phyloP scores from a whole-genome alignment of 2,888 invertebrate species.

The Heliconius ethilla region DNA sequence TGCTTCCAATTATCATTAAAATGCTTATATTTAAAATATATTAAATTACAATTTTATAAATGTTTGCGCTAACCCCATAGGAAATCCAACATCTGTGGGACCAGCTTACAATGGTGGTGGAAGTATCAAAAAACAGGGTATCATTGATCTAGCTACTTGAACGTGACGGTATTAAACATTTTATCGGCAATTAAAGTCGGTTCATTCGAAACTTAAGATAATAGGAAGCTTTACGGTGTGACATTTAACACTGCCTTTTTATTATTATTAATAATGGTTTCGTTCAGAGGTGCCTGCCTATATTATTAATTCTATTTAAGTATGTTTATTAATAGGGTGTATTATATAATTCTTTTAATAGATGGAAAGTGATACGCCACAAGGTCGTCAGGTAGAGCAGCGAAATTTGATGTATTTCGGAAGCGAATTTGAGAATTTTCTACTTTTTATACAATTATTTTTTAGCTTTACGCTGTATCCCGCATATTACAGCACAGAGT shows the following conservation, averaged over 20 bases:
- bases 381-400: too few species aligned
- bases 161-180: constrained; percentile 75
- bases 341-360: too few species aligned
- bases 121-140: constrained; percentile 63
- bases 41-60: neutral
- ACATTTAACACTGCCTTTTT: constrained; percentile 50
- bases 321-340: too few species aligned
- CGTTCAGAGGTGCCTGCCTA: neutral
- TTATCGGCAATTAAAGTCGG: constrained; percentile 75
- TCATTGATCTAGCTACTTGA: constrained; percentile 68
- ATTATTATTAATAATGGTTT: constrained; percentile 3
- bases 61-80: neutral
- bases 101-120: constrained; percentile 55
- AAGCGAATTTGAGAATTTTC: too few species aligned
- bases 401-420: too few species aligned
- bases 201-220: constrained; percentile 77
- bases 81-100: constrained; percentile 37
- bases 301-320: neutral
- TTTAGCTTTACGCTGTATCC: too few species aligned
- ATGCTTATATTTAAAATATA: neutral
- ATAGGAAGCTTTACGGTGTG: constrained; percentile 72
- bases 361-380: too few species aligned
- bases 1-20: too few species aligned
- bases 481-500: too few species aligned
- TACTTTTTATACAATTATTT: too few species aligned